Evolutionary conservation across 2,888 invertebrate genomes (phyloP), one percentile per base, ranked within the genome.

Genomic region (Apamea anceps): DNA sequence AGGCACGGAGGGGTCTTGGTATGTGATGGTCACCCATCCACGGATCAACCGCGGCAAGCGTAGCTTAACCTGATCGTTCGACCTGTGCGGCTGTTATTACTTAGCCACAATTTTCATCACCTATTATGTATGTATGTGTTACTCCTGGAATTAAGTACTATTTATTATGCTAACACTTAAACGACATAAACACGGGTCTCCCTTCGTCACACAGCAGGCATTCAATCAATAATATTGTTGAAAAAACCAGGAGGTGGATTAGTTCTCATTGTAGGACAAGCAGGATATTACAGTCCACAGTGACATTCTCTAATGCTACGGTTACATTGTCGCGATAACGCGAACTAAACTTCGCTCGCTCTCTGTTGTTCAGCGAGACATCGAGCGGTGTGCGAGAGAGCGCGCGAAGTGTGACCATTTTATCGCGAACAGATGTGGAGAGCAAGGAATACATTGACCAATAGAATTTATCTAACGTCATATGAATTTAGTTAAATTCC

Each of bases 201-300:
- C 48, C 15, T 32, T 21, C 12, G 21, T 28, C 77, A 51, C 76
- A 28, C 63, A 75, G 51, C 37, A 76, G 76, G 63, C 25, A 18
- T 51, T 63, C 62, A 63, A 75, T 76, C n/a, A 63, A 75, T 25
- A 51, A 63, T 4, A 57, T 28, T 28, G 28, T 51, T 37, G 12
- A 60, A 37, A 21, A 28, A 25, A 63, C 25, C 28, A 63, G 37
- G 62, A 8, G 37, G 62, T 63, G 15, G 18, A 76, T 63, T 51
- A 63, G 28, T 62, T 48, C 15, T 48, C 21, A 18, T 45, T 57
- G 42, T 25, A 15, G 12, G 13, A 32, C 45, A 60, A 75, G 57
- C n/a, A 18, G 32, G 75, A 18, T 45, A 3, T n/a, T 32, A 48
- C 45, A 48, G 25, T n/a, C n/a, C 13, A n/a, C 21, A 32, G 8